These are phyloP conservation scores for Rhyacichthys aspro DNA, from an alignment of 2,797 vertebrate species.

Conservation along the genomic window DNA sequence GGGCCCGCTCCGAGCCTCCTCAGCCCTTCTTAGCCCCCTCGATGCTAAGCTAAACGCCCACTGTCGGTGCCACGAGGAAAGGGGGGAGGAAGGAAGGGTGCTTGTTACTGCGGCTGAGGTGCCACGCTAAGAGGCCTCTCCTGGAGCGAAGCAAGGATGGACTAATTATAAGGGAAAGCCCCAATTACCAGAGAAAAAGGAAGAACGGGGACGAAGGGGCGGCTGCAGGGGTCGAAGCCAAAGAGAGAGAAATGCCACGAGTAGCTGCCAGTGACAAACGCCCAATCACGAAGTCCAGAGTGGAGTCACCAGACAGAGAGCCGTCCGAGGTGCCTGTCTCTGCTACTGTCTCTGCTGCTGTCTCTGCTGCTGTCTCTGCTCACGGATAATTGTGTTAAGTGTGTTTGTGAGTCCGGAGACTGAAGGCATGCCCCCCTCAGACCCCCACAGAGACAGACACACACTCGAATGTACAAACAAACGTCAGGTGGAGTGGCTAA, in stretches of 20 bases:
- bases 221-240: conserved; percentile 60
- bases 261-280: conserved; percentile 74
- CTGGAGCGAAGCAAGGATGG: conserved; percentile 33
- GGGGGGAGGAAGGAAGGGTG: conserved; percentile 51
- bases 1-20: conserved; percentile 63
- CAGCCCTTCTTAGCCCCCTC: conserved; percentile 57
- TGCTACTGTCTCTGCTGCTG: conserved; percentile 48
- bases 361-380: conserved; percentile 29
- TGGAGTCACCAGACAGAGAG: conserved; percentile 46
- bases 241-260: conserved; percentile 71
- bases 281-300: conserved; percentile 21
- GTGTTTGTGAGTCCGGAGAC: conserved; percentile 63
- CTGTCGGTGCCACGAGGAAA: conserved; percentile 41
- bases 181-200: conserved; percentile 65
- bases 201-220: conserved; percentile 49
- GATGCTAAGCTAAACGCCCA: conserved; percentile 66
- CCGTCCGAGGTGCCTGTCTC: conserved; percentile 62
- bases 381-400: conserved; percentile 71
- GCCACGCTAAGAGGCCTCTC: conserved; percentile 52
- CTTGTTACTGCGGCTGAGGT: conserved; percentile 69
- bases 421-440: conserved; percentile 36
- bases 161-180: conserved; percentile 74
- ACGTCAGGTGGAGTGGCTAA: conserved; percentile 25
- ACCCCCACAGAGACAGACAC: not conserved
- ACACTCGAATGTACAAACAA: conserved; percentile 12